phyloP scores from a whole-genome alignment of 1,140 invertebrate species.

The Papilio polytes region DNA sequence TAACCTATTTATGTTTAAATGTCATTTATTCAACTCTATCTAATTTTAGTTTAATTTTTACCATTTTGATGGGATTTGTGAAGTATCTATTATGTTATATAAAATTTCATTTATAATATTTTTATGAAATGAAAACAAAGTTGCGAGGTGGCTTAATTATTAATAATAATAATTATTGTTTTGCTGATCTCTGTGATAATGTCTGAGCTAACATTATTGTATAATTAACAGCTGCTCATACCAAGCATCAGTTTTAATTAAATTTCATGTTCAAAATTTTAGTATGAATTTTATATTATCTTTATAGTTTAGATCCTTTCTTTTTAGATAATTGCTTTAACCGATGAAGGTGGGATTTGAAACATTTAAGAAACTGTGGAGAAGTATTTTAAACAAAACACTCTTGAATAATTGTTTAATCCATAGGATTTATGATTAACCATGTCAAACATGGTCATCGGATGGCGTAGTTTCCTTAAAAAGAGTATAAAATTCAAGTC shows the following conservation, averaged over 20 bases:
- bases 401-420: too few relatives aligned
- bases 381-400: too few relatives aligned
- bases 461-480: too few relatives aligned
- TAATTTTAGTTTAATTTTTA: background rate
- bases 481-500: too few relatives aligned
- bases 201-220: background rate
- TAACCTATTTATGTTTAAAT: background rate
- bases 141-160: background rate
- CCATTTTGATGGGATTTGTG: background rate
- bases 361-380: too few relatives aligned
- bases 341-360: too few relatives aligned
- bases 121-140: background rate
- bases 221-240: conserved; percentile 1
- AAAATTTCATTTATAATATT: background rate
- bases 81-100: background rate
- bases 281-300: background rate
- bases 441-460: too few relatives aligned
- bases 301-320: too few relatives aligned
- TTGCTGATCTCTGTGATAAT: background rate
- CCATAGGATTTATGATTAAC: too few relatives aligned
- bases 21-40: background rate
- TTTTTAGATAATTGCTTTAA: too few relatives aligned
- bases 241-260: background rate
- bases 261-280: background rate
- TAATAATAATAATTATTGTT: too few relatives aligned